These are phyloP conservation scores for Ptychadena robeensis DNA, from an alignment of 2,797 vertebrate genomes.

Conservation along the genomic window DNA sequence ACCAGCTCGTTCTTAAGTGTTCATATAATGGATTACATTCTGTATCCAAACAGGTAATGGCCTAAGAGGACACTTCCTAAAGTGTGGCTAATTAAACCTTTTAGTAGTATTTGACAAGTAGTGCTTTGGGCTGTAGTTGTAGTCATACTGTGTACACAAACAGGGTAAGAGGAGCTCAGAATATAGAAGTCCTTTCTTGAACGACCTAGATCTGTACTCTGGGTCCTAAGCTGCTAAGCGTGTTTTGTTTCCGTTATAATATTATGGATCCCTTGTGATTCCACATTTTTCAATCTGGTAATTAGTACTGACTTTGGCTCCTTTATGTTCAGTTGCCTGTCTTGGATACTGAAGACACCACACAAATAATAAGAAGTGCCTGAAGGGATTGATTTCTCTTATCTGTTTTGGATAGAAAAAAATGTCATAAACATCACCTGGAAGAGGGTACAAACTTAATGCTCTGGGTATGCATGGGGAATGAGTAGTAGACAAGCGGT, in stretches of 20 bases:
- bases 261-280: constrained; percentile 10
- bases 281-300: background rate
- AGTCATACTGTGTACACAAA: background rate
- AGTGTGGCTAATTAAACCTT: background rate
- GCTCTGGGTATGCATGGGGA: constrained; percentile 8
- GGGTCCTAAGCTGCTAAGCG: background rate
- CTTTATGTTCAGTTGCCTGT: constrained; percentile 34
- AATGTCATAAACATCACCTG: constrained; percentile 31
- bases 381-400: constrained; percentile 1
- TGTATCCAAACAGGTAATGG: too few species aligned
- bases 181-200: background rate
- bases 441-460: background rate
- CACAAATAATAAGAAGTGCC: constrained; percentile 32
- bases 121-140: background rate
- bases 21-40: too few species aligned
- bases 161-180: background rate
- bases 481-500: constrained; percentile 1
- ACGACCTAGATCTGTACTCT: background rate
- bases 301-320: constrained; percentile 24
- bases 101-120: too few species aligned
- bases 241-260: background rate
- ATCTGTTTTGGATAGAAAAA: constrained; percentile 31
- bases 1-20: too few species aligned
- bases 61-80: too few species aligned
- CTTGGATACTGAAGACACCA: constrained; percentile 23